phyloP scores from a whole-genome alignment of 2,113 vertebrate genomes.

The Microcebus jonahi region DNA sequence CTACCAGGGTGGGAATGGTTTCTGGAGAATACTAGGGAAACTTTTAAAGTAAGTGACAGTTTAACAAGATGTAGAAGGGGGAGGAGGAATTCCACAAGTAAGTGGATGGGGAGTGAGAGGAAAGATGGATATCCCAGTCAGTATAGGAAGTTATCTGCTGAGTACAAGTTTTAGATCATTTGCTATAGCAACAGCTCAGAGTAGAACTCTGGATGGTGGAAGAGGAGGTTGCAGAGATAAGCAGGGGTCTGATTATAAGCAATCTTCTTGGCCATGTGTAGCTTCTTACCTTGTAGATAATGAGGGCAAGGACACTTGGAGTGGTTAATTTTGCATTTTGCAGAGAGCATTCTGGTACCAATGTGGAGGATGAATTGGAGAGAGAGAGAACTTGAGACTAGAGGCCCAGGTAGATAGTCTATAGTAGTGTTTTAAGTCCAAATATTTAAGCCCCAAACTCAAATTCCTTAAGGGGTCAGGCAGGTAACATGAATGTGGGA shows the following conservation, averaged over 20 bases:
- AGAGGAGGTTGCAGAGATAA: constrained; percentile 4
- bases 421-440: not conserved
- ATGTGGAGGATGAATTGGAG: not conserved
- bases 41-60: not conserved
- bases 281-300: constrained; percentile 4
- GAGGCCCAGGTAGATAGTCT: not conserved
- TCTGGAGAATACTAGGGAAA: not conserved
- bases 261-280: not conserved
- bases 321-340: not conserved
- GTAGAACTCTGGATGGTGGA: not conserved
- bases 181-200: not conserved
- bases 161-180: not conserved
- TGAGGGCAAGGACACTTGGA: not conserved
- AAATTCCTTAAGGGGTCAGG: not conserved
- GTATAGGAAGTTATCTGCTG: not conserved
- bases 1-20: not conserved
- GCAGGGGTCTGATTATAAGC: not conserved
- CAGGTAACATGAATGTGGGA: not conserved
- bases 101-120: not conserved
- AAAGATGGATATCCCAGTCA: not conserved
- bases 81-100: not conserved
- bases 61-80: not conserved
- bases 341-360: not conserved
- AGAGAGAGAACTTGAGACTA: not conserved
- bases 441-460: not conserved